Percentiles rank a stretch among this genome's conserved stretches.
Conservation (phyloP, 2,888 invertebrate species). For the Glomeris marginata region DNA sequence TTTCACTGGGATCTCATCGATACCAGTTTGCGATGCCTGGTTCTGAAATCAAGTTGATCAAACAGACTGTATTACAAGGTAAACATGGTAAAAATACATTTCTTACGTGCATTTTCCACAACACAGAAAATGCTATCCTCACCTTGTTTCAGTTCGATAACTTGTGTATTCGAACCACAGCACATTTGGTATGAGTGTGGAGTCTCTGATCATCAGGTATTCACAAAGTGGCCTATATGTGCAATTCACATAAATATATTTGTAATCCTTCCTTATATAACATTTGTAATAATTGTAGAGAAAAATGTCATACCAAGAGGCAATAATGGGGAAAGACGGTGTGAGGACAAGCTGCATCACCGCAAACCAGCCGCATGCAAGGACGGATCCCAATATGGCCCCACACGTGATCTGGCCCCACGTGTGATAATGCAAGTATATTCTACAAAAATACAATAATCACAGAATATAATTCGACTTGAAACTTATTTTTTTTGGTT, state of each 20-base stretch:
- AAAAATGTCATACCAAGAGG: constrained; percentile 53
- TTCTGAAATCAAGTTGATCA: constrained; percentile 31
- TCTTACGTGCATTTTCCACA: neutral
- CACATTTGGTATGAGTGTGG: constrained; percentile 78
- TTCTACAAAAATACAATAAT: constrained; percentile 40
- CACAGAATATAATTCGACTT: neutral
- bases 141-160: constrained; percentile 57
- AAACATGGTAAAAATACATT: neutral
- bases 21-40: constrained; percentile 60
- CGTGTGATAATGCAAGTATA: constrained; percentile 77
- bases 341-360: constrained; percentile 64
- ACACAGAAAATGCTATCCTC: constrained; percentile 8
- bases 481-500: neutral
- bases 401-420: constrained; percentile 66
- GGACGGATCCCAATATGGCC: constrained; percentile 50
- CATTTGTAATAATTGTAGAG: neutral
- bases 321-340: constrained; percentile 68
- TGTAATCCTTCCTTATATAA: neutral
- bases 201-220: constrained; percentile 69
- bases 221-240: constrained; percentile 69
- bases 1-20: constrained; percentile 40
- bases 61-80: neutral
- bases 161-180: constrained; percentile 88
- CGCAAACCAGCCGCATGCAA: constrained; percentile 67
- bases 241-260: constrained; percentile 8